phyloP scores from a whole-genome alignment of 2,888 invertebrate species.

The Suillia variegata region DNA sequence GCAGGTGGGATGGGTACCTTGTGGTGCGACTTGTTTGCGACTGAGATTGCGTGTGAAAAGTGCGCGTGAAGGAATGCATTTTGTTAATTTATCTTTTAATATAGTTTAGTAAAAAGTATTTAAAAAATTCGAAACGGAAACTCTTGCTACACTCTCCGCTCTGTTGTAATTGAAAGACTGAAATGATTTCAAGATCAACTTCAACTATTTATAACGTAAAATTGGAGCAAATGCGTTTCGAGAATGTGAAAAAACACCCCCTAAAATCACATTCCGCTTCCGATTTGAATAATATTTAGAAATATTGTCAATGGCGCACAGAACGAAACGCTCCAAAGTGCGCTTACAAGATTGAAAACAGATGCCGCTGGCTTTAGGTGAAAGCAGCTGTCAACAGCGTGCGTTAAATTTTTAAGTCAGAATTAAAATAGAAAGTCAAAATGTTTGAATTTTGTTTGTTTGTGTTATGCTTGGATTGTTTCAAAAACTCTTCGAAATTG shows the following conservation, averaged over 20 bases:
- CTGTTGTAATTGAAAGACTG: neutral
- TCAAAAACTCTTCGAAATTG: no score
- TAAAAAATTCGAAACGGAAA: conserved; percentile 5
- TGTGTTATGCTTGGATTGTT: conserved; percentile 1
- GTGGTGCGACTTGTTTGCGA: no score
- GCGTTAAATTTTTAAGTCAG: neutral
- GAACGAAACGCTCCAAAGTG: no score
- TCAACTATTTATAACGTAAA: conserved; percentile 8
- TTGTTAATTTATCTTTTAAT: no score
- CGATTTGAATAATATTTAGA: neutral
- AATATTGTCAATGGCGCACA: neutral
- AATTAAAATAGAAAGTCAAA: neutral
- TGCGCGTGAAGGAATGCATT: conserved; percentile 42
- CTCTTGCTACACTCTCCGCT: neutral
- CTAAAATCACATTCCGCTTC: neutral
- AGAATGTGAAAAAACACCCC: neutral
- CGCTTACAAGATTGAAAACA: neutral
- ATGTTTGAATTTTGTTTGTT: neutral
- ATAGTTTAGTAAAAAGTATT: neutral
- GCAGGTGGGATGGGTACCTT: no score
- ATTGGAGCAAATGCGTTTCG: neutral
- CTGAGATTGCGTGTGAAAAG: conserved; percentile 36
- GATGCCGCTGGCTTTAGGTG: neutral
- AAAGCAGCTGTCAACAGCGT: neutral
- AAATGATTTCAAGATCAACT: neutral